A percentile compares a stretch with the other conserved stretches of the same genome.
These are phyloP conservation scores for Hecatera dysodea DNA, from an alignment of 2,888 invertebrate genomes.

Conservation along the genomic window DNA sequence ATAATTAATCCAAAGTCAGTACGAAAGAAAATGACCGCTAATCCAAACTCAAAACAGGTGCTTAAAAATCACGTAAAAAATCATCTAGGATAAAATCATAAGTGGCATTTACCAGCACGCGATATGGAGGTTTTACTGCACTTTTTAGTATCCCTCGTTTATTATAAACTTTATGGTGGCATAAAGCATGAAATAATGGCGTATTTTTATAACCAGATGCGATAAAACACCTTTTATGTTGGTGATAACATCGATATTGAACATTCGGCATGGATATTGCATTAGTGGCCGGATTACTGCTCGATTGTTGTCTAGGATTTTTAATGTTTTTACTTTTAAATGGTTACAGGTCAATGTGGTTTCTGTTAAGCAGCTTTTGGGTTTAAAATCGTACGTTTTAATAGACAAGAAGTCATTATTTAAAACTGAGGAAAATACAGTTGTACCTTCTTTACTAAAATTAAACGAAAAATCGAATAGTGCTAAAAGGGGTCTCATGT, in stretches of 20 bases:
- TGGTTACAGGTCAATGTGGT: background rate
- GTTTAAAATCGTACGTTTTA: no score
- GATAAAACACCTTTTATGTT: conserved; percentile 88
- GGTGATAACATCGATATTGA: conserved; percentile 81
- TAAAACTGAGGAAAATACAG: no score
- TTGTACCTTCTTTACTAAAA: no score
- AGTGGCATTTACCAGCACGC: conserved; percentile 75
- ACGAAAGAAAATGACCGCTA: conserved; percentile 13
- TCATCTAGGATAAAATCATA: conserved; percentile 68
- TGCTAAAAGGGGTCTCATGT: background rate
- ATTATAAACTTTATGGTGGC: conserved; percentile 88
- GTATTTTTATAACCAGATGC: conserved; percentile 86
- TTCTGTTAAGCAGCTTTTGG: no score
- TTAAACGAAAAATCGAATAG: no score
- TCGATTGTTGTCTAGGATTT: conserved; percentile 40
- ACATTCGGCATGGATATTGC: conserved; percentile 71
- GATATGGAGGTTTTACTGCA: conserved; percentile 81
- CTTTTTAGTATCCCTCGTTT: conserved; percentile 85
- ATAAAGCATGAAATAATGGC: conserved; percentile 88
- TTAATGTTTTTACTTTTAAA: conserved; percentile 14
- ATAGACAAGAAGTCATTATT: no score
- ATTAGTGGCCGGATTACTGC: conserved; percentile 63
- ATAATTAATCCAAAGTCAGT: conserved; percentile 4
- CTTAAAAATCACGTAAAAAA: conserved; percentile 62
- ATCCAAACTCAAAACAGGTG: conserved; percentile 10